Base-by-base conservation (phyloP, 1,140 invertebrate genomes). In the Choristoneura fumiferana region DNA sequence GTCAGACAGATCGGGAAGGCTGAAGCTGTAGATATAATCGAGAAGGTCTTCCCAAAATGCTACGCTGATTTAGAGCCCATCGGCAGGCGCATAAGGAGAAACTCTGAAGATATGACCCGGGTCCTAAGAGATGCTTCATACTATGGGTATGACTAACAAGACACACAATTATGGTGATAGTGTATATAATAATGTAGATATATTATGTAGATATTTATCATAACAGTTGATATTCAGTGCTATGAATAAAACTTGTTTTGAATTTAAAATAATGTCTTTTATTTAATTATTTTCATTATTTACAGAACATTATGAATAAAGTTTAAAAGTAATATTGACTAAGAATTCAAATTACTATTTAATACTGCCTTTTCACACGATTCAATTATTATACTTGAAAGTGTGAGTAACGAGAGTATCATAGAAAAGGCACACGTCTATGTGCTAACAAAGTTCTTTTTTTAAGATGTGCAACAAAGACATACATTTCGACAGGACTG, bases 41-140 rank as follows among this genome's bases (percentile, higher is more conserved):
- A 98, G 67, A 92, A 94, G 79, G 97, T 99, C 4, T 99, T 99
- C 89, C 91, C 93, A 1, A 95, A 94, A 80, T 99, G 98, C 86
- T 99, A 99, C 78, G 92, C 93, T 62, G 98, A 99, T 90, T 89
- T 98, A 60, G 98, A 99, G 82, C 98, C 98, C 3, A 92, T 99
- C 56, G 98, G 98, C 1, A 91, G 98, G 72, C 87, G 96, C 62
- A 90, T 97, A 53, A 92, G 95, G 62, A 90, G 95, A 49, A 95
- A 95, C 76, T 96, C 94, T 0, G 74, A 89, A 2, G 95, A 97
- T 77, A 95, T 96, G 89, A 68, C 93, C 1, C 93, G 92, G 88
- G 95, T 95, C 0, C 96, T 95, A 75, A 87, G 91, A 63, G 96
- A 98, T 80, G 93, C 92, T 8, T 90, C 91, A 67, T 92, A 94